phyloP scores from a whole-genome alignment of 2,113 vertebrate species.

The Terrapene triunguis region DNA sequence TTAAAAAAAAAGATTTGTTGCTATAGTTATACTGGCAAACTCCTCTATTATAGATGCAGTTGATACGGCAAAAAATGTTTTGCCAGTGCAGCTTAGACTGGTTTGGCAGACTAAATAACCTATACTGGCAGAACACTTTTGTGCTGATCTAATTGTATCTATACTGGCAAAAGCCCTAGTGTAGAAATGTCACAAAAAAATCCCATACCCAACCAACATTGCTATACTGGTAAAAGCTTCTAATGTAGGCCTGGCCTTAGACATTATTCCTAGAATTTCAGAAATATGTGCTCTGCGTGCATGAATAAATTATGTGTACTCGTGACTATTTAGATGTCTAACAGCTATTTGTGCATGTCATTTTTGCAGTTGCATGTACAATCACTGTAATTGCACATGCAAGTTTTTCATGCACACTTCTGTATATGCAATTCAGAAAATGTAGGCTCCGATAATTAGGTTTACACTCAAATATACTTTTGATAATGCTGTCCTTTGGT shows the following conservation, averaged over 20 bases:
- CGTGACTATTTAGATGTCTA: neutral
- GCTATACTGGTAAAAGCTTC: neutral
- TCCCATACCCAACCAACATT: neutral
- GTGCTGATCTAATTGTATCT: neutral
- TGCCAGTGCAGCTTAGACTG: neutral
- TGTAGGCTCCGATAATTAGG: neutral
- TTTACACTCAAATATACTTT: neutral
- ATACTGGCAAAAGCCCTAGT: no score
- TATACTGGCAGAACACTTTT: neutral
- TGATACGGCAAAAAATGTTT: neutral
- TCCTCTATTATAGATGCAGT: neutral
- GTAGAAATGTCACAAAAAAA: neutral
- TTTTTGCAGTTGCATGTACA: neutral
- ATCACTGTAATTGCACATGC: neutral
- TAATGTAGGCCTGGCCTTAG: neutral
- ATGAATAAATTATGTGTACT: neutral
- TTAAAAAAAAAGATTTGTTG: neutral
- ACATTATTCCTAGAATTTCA: neutral
- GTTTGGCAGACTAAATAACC: neutral
- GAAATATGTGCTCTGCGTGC: neutral
- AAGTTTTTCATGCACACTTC: neutral
- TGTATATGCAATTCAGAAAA: neutral
- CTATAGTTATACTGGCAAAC: neutral
- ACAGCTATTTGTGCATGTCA: neutral
- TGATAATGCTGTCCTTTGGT: neutral